Evolutionary conservation across 2,797 vertebrate species (phyloP), one percentile per base, ranked within the genome.

Genomic region (Knipowitschia caucasica): DNA sequence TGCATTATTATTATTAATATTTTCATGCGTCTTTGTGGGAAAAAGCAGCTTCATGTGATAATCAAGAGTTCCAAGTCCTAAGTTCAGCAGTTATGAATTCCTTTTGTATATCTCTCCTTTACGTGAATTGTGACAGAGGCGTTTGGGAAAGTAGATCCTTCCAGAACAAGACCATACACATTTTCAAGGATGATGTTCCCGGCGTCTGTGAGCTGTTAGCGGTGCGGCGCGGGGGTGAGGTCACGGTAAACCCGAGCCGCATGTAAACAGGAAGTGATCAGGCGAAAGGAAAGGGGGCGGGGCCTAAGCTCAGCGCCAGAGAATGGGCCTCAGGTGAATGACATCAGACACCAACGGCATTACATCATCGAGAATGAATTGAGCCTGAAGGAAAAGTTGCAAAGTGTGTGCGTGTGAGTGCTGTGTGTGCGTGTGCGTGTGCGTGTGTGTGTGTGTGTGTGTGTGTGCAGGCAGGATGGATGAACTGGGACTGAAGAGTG

Each of bases 281-380:
- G 46, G 30, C 11, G 10, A 49, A 33, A 30, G 46, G 10, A 49
- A 33, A 30, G 46, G 46, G 30, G 26, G 46, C 9, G 18, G 42
- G 8, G 42, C 42, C 42, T 44, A n/a, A 44, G 42, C 42, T 44
- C 42, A 44, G 42, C 7, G 24, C n/a, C 3, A 8, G 24, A 44
- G 24, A 44, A 44, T 44, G 42, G 23, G 42, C 42, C 42, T 44
- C 42, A 44, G 42, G 42, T 27, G 42, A 27, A 27, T 44, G 42
- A 44, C 42, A 26, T 44, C 46, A n/a, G 44, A 47, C 44, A 20
- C 44, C 26, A 15, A 30, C 44, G 12, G 40, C 42, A 9, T 44
- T 44, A 44, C 42, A 27, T 44, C 42, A 44, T 44, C 14, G 6
- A 25, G 7, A 24, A 43, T 15, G 40, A 25, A 43, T 4, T 7